These are phyloP conservation scores for Coelogynopora nodosa DNA, from an alignment of 2,888 invertebrate genomes.

Conservation along the genomic window DNA sequence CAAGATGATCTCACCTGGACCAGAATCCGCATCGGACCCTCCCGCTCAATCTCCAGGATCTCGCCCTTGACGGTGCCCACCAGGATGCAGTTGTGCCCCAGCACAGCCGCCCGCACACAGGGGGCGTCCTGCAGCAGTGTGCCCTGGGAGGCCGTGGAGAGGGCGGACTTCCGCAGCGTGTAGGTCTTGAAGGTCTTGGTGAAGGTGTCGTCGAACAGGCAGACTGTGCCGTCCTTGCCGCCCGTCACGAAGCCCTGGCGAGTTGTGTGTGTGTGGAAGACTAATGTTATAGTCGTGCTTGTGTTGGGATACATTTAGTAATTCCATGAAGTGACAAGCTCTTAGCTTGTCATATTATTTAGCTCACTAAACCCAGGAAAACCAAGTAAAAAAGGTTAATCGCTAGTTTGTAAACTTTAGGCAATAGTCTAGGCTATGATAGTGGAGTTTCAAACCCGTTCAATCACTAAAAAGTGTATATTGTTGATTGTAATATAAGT, in stretches of 20 bases:
- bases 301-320: too few species aligned
- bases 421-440: too few species aligned
- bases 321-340: too few species aligned
- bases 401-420: too few species aligned
- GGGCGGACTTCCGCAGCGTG: constrained; percentile 55
- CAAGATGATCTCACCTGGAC: constrained; percentile 59
- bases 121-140: constrained; percentile 56
- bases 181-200: constrained; percentile 60
- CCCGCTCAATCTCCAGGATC: constrained; percentile 60
- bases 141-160: constrained; percentile 52
- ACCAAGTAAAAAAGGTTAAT: too few species aligned
- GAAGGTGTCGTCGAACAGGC: constrained; percentile 62
- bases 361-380: too few species aligned
- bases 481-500: too few species aligned
- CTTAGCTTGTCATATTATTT: too few species aligned
- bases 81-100: constrained; percentile 59
- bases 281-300: too few species aligned
- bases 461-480: too few species aligned
- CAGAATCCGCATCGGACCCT: constrained; percentile 57
- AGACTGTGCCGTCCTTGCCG: constrained; percentile 62
- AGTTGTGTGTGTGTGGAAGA: too few species aligned
- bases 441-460: too few species aligned
- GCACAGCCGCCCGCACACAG: constrained; percentile 58
- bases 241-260: constrained; percentile 63
- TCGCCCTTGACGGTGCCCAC: constrained; percentile 62